A percentile compares a stretch with the other conserved stretches of the same genome.
phyloP scores from a whole-genome alignment of 2,113 vertebrate species.

The Pycnonotus jocosus region DNA sequence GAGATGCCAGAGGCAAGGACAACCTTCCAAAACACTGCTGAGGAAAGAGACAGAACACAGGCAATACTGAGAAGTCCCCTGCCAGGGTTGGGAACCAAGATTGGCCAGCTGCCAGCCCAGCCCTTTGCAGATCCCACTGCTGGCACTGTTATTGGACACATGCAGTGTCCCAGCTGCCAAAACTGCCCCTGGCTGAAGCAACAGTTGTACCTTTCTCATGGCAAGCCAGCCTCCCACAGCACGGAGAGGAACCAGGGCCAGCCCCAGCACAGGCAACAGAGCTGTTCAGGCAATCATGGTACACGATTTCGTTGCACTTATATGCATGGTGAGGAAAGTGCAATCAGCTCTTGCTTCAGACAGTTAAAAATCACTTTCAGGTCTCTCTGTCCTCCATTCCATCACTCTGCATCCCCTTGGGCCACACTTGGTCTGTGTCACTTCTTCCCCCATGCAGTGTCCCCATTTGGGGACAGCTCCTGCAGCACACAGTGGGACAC shows the following conservation, averaged over 20 bases:
- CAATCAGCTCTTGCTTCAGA: not conserved
- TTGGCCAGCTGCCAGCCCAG: not conserved
- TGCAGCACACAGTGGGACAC: not conserved
- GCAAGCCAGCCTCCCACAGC: not conserved
- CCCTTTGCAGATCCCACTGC: not conserved
- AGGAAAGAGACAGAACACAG: not conserved
- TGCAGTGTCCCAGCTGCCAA: not conserved
- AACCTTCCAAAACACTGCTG: not conserved
- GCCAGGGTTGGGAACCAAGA: not conserved
- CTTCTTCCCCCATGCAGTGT: not conserved
- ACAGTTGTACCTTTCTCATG: not conserved
- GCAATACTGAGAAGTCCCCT: not conserved
- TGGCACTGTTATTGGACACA: not conserved
- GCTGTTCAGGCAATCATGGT: not conserved
- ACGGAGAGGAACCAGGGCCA: not conserved
- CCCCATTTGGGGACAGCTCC: not conserved
- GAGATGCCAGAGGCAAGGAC: not conserved
- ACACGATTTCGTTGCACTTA: accelerated
- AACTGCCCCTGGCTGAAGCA: not conserved
- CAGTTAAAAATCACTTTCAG: not conserved
- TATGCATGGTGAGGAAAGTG: not conserved
- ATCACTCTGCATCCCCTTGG: not conserved
- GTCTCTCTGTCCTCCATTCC: not conserved
- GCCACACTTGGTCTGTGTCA: not conserved
- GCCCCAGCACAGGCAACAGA: not conserved